Evolutionary conservation across 2,888 invertebrate species (phyloP).

Genomic region (Macroteleia sp.): DNA sequence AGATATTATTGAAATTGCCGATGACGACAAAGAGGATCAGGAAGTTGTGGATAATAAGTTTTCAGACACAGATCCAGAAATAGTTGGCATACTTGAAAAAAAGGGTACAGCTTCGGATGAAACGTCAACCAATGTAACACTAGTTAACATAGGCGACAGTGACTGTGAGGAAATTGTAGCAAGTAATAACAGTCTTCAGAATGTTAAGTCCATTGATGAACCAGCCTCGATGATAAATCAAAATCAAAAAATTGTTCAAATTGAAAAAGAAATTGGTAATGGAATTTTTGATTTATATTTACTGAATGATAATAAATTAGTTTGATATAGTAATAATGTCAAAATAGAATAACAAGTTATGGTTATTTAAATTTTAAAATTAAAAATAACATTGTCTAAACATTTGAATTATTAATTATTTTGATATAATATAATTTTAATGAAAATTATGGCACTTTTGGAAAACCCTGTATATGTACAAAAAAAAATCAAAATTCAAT

Average conservation of each 20-base stretch:
- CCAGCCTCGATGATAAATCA: conserved; percentile 8
- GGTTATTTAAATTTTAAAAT: no score
- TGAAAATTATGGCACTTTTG: no score
- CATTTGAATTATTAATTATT: no score
- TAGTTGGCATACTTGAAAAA: conserved; percentile 13
- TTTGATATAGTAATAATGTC: no score
- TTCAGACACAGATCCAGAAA: conserved; percentile 62
- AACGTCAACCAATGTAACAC: conserved; percentile 24
- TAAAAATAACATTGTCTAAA: no score
- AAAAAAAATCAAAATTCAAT: no score
- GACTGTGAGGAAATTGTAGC: conserved; percentile 74
- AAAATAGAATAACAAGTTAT: no score
- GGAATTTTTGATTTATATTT: background rate
- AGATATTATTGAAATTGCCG: conserved; percentile 77
- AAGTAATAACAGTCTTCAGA: conserved; percentile 61
- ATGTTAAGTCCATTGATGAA: conserved; percentile 48
- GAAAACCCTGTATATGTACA: no score
- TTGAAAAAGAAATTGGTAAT: conserved; percentile 74
- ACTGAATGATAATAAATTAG: background rate
- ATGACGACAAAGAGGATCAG: conserved; percentile 70
- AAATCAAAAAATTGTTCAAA: conserved; percentile 66
- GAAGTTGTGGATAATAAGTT: conserved; percentile 65
- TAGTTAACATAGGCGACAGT: conserved; percentile 75
- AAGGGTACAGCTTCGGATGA: background rate
- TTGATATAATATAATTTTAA: no score